Conservation (phyloP, 2,113 vertebrate genomes). For the Scytalopus superciliaris region DNA sequence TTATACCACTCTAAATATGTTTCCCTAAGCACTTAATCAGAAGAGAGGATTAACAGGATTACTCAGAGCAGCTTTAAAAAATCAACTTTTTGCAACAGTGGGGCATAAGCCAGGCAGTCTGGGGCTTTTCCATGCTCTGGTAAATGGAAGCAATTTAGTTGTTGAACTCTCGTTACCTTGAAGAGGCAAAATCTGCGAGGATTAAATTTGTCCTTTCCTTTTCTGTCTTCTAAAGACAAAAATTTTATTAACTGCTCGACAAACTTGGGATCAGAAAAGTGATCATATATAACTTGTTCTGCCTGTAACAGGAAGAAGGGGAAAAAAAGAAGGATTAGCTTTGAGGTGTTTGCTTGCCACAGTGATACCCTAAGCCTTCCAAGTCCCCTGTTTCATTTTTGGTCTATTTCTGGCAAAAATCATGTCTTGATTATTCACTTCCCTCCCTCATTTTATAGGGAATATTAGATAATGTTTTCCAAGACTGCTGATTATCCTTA, state of each 20-base stretch:
- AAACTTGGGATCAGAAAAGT: slow-evolving; percentile 92
- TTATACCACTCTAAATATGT: background rate
- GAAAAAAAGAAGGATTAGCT: background rate
- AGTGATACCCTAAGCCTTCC: background rate
- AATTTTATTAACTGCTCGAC: slow-evolving; percentile 93
- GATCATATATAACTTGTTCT: slow-evolving; percentile 94
- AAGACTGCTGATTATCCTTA: background rate
- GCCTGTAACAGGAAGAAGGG: slow-evolving; percentile 72
- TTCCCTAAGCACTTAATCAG: background rate
- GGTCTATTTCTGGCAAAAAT: background rate
- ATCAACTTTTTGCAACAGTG: background rate
- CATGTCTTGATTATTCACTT: background rate
- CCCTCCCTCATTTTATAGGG: background rate
- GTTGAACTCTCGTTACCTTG: slow-evolving; percentile 81
- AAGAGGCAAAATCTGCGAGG: slow-evolving; percentile 96
- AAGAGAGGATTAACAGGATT: background rate
- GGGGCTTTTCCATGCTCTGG: background rate
- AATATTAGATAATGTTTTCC: background rate
- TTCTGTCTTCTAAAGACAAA: slow-evolving; percentile 96
- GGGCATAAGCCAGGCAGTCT: background rate
- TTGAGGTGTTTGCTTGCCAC: background rate
- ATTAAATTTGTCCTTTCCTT: slow-evolving; percentile 98
- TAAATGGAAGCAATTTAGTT: background rate
- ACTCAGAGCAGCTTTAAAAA: background rate
- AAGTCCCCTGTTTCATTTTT: background rate